Evolutionary conservation across 2,888 invertebrate species (phyloP).

Genomic region (Pheosia gnoma): DNA sequence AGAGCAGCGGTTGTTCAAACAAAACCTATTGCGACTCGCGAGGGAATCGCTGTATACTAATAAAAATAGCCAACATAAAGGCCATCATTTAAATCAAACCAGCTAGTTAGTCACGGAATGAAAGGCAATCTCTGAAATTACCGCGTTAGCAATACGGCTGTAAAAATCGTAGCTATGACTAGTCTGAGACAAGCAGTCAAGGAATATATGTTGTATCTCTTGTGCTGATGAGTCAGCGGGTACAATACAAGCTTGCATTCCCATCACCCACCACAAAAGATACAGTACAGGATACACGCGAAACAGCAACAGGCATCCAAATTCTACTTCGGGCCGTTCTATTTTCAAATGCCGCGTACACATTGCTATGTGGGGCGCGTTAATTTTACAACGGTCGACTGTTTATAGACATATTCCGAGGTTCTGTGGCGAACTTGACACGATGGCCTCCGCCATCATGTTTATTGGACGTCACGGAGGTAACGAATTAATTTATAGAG

Average conservation of each 20-base stretch:
- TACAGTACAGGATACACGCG: background rate
- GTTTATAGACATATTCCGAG: conserved; percentile 48
- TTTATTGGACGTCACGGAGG: conserved; percentile 5
- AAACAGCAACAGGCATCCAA: conserved; percentile 5
- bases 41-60: too few relatives aligned
- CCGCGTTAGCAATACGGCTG: too few relatives aligned
- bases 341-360: conserved; percentile 34
- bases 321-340: conserved; percentile 27
- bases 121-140: too few relatives aligned
- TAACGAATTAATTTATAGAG: background rate
- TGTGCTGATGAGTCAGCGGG: too few relatives aligned
- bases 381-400: conserved; percentile 36
- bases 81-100: too few relatives aligned
- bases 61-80: too few relatives aligned
- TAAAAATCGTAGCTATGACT: too few relatives aligned
- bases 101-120: too few relatives aligned
- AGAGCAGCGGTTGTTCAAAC: too few relatives aligned
- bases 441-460: conserved; percentile 31
- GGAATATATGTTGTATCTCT: too few relatives aligned
- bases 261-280: background rate
- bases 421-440: conserved; percentile 55
- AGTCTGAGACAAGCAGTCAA: too few relatives aligned
- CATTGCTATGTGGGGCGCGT: conserved; percentile 27
- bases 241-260: background rate
- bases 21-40: too few relatives aligned